Evolutionary conservation across 1,140 invertebrate genomes (phyloP).

Genomic region (Heliconius eleuchia): DNA sequence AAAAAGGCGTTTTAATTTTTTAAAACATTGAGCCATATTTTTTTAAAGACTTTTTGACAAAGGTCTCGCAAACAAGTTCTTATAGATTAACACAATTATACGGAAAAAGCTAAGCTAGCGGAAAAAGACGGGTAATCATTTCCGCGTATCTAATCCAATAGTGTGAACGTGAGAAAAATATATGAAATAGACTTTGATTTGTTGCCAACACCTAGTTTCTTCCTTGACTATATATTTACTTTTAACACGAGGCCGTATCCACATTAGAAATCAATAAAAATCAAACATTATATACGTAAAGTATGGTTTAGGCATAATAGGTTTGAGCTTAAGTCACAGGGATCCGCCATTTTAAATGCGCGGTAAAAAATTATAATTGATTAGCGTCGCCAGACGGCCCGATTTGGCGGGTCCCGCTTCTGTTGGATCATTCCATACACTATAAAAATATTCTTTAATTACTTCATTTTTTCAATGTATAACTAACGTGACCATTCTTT

Average conservation of each 20-base stretch:
- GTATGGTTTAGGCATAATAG: too few species aligned
- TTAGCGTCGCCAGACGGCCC: too few species aligned
- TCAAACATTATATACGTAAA: not conserved
- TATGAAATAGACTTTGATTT: slow-evolving; percentile 7
- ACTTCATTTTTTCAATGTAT: too few species aligned
- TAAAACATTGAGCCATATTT: too few species aligned
- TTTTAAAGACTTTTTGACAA: not conserved
- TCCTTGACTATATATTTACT: slow-evolving; percentile 4
- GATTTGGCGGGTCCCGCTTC: too few species aligned
- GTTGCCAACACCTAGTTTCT: slow-evolving; percentile 6
- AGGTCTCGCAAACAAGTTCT: not conserved
- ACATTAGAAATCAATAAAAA: not conserved
- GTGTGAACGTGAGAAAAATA: slow-evolving; percentile 23
- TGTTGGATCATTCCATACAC: too few species aligned
- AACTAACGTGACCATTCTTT: too few species aligned
- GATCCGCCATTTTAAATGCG: too few species aligned
- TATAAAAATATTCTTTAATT: too few species aligned
- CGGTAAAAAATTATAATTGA: too few species aligned
- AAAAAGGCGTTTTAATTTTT: too few species aligned
- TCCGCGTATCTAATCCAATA: slow-evolving; percentile 23
- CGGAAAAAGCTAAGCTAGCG: not conserved
- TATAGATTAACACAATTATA: slow-evolving; percentile 1
- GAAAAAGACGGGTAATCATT: not conserved
- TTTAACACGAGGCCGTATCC: not conserved
- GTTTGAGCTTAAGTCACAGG: too few species aligned